A percentile compares a stretch with the other conserved stretches of the same genome.
These are phyloP conservation scores for Rhinogobio ventralis DNA, from an alignment of 2,797 vertebrate species.

Conservation along the genomic window DNA sequence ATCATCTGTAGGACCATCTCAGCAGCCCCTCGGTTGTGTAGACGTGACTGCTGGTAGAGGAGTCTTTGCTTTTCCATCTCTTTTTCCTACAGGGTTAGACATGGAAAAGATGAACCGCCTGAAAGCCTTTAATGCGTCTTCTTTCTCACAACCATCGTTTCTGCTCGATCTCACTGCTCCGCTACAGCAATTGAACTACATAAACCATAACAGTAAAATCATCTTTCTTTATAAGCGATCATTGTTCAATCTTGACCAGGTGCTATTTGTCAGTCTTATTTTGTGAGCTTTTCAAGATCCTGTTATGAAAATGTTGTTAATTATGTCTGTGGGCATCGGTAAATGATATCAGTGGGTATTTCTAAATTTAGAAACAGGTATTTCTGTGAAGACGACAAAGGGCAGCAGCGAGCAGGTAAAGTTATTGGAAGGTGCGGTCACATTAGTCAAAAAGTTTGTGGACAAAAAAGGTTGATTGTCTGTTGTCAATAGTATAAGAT, in stretches of 20 bases:
- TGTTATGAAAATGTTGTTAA: not conserved
- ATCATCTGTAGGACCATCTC: conserved; percentile 99
- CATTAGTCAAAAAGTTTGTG: not conserved
- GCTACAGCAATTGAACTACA: conserved; percentile 1
- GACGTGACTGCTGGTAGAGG: conserved; percentile 90
- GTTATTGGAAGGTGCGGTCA: not conserved
- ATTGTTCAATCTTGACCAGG: not conserved
- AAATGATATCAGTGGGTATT: not conserved
- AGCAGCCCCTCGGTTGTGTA: conserved; percentile 91
- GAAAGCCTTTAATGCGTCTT: not conserved
- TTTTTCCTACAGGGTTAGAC: conserved; percentile 82
- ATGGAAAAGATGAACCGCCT: not conserved
- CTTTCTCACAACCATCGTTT: not conserved
- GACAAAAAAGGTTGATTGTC: not conserved
- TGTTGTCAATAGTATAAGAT: not conserved
- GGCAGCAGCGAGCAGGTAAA: not conserved
- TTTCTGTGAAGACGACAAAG: not conserved
- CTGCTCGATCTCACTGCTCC: not conserved
- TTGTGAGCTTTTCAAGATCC: not conserved
- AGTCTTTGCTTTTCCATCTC: conserved; percentile 96
- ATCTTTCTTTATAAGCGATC: not conserved
- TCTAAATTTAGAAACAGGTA: not conserved
- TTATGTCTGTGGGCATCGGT: not conserved
- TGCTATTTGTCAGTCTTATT: not conserved
- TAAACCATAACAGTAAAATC: not conserved